Evolutionary conservation across 2,888 invertebrate species (phyloP), one percentile per base, ranked within the genome.

Genomic region (Dryomyza anilis): DNA sequence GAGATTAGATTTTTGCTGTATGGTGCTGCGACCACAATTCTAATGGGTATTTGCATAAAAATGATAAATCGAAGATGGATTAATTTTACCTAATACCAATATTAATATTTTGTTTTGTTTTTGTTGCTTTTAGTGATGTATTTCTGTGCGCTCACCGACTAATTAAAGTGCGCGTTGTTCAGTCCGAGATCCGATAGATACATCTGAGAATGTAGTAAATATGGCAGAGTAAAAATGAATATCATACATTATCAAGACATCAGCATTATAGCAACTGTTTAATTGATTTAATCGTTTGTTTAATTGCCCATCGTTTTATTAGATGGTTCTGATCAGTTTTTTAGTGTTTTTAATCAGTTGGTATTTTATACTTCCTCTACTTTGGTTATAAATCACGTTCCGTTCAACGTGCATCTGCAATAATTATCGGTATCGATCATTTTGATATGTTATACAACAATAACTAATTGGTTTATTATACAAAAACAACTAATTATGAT

Each of bases 61-160:
- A 43, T 52, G 62, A 65, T 65, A 57, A 62, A 65, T 65, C 33
- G 57, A n/a, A 21, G 19, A 10, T 16, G 43, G 61, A 65, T 65
- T 65, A 65, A 45, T 21, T 62, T 14, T 39, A n/a, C n/a, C n/a
- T n/a, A n/a, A n/a, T n/a, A n/a, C n/a, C n/a, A n/a, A n/a, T n/a
- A n/a, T n/a, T n/a, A n/a, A n/a, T n/a, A n/a, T n/a, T n/a, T n/a
- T n/a, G n/a, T n/a, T n/a, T n/a, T n/a, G n/a, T n/a, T n/a, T n/a
- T n/a, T n/a, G n/a, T n/a, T n/a, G n/a, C n/a, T n/a, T n/a, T n/a
- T n/a, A n/a, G n/a, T n/a, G n/a, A n/a, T n/a, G n/a, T n/a, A n/a
- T n/a, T n/a, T n/a, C n/a, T n/a, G n/a, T n/a, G n/a, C n/a, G n/a
- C n/a, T n/a, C n/a, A n/a, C n/a, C n/a, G n/a, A n/a, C n/a, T n/a